phyloP scores from a whole-genome alignment of 2,888 invertebrate species.

The Crocallis elinguaria region DNA sequence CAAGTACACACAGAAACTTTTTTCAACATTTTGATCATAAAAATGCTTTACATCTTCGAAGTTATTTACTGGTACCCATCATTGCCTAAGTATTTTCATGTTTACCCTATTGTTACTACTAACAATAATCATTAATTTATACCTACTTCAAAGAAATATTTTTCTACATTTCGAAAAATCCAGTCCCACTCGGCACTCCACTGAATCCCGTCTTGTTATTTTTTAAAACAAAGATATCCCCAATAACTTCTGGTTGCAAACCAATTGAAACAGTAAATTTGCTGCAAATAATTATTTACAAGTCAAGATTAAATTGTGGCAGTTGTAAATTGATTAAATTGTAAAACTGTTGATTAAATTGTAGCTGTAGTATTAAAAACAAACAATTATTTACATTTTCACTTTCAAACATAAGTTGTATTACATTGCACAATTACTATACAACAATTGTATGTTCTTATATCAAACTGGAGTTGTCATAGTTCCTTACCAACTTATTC shows the following conservation, averaged over 20 bases:
- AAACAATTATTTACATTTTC: neutral
- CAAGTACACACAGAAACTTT: neutral
- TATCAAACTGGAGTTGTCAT: too few species aligned
- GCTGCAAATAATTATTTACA: neutral
- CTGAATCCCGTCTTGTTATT: neutral
- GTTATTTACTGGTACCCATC: neutral
- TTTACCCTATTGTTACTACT: slow-evolving; percentile 34
- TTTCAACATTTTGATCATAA: slow-evolving; percentile 2
- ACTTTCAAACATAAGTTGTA: neutral
- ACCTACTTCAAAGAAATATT: slow-evolving; percentile 31
- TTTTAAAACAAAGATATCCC: neutral
- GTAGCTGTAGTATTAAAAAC: neutral
- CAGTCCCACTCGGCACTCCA: neutral
- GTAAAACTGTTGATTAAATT: too few species aligned
- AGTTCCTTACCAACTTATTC: too few species aligned
- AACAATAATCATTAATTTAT: slow-evolving; percentile 34
- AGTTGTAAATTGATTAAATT: too few species aligned
- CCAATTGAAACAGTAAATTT: too few species aligned
- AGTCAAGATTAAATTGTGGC: slow-evolving; percentile 1
- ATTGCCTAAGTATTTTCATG: slow-evolving; percentile 26
- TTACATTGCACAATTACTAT: neutral
- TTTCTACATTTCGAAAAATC: slow-evolving; percentile 18
- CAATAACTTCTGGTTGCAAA: too few species aligned
- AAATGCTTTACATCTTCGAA: neutral
- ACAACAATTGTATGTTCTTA: too few species aligned